These are phyloP conservation scores for Acronicta aceris DNA, from an alignment of 2,888 invertebrate genomes.

Conservation along the genomic window DNA sequence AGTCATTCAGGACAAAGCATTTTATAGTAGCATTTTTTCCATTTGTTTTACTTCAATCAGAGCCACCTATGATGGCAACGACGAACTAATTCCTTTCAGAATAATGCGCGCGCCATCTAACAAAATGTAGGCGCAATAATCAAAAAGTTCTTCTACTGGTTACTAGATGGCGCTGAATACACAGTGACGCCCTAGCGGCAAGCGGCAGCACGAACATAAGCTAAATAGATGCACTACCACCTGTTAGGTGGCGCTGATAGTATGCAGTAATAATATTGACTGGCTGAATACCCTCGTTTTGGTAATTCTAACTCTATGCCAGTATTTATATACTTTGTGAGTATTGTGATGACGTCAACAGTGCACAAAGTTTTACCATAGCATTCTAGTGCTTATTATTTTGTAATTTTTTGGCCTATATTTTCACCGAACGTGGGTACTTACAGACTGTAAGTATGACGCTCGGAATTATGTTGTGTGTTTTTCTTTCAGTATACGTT, in stretches of 20 bases:
- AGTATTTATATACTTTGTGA: constrained; percentile 42
- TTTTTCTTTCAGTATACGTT: neutral
- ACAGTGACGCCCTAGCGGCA: neutral
- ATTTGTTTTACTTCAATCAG: neutral
- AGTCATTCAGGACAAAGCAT: too few species aligned
- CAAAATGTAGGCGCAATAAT: neutral
- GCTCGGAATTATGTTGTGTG: neutral
- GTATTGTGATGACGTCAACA: constrained; percentile 61
- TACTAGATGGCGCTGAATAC: constrained; percentile 28
- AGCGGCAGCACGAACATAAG: neutral
- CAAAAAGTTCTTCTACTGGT: neutral
- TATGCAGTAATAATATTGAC: constrained; percentile 70
- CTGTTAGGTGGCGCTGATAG: constrained; percentile 57
- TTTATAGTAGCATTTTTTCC: too few species aligned
- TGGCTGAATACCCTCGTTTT: constrained; percentile 41
- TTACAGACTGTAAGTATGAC: neutral
- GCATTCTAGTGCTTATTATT: constrained; percentile 17
- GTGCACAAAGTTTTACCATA: constrained; percentile 45
- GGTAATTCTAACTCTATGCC: too few species aligned
- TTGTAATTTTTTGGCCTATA: constrained; percentile 6
- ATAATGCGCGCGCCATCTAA: constrained; percentile 16
- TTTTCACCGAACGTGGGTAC: neutral
- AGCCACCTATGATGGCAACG: neutral
- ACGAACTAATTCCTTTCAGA: neutral
- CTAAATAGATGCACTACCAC: constrained; percentile 42